phyloP scores from a whole-genome alignment of 1,140 invertebrate genomes.

The Pseudomyrmex gracilis region DNA sequence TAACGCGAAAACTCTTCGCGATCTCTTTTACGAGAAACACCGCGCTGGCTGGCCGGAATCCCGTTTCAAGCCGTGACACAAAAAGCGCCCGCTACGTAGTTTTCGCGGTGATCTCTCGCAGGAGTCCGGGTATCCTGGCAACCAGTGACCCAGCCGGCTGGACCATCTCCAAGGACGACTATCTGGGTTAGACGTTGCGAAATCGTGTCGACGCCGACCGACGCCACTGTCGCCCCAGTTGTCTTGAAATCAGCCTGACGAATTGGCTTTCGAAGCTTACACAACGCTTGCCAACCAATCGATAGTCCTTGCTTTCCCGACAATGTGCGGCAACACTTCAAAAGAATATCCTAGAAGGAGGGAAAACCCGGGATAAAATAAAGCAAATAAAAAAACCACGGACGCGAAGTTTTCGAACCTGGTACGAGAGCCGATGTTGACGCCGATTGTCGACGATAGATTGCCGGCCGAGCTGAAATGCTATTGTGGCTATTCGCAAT shows the following conservation, averaged over 20 bases:
- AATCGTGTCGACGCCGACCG: constrained; percentile 69
- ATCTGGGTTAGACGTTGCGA: constrained; percentile 79
- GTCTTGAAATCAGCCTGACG: constrained; percentile 21
- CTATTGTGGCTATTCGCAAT: constrained; percentile 6
- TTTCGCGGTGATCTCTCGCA: constrained; percentile 64
- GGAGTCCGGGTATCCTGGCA: constrained; percentile 74
- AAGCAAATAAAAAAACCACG: constrained; percentile 26
- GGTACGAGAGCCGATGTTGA: not conserved
- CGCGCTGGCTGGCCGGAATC: constrained; percentile 28
- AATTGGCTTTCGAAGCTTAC: constrained; percentile 68
- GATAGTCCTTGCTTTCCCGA: constrained; percentile 52
- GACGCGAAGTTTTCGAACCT: constrained; percentile 22
- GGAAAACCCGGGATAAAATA: constrained; percentile 28
- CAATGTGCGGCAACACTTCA: constrained; percentile 3
- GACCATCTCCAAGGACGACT: constrained; percentile 78
- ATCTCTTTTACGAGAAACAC: constrained; percentile 60
- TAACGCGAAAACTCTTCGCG: constrained; percentile 67
- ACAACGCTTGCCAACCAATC: constrained; percentile 47
- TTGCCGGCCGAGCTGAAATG: not conserved
- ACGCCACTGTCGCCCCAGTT: constrained; percentile 41
- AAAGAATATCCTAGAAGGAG: constrained; percentile 33
- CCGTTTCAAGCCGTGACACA: constrained; percentile 59
- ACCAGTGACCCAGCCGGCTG: constrained; percentile 69
- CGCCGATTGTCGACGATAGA: constrained; percentile 4
- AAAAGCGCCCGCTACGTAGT: constrained; percentile 66